phyloP scores from a whole-genome alignment of 1,140 invertebrate species.

The Mercenaria mercenaria region DNA sequence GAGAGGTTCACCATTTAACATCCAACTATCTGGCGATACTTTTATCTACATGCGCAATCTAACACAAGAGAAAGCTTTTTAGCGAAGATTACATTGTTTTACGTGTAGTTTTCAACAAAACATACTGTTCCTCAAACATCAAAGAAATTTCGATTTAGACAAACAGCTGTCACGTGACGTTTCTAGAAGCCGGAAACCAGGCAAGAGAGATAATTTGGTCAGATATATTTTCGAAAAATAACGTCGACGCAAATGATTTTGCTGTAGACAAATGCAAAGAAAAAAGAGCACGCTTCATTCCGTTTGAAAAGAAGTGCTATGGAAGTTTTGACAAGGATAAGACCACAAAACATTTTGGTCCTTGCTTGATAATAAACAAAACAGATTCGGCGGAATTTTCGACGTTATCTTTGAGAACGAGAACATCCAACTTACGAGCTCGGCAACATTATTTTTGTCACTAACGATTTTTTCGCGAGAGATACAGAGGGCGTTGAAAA shows the following conservation, averaged over 20 bases:
- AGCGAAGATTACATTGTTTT: not conserved
- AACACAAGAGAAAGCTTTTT: not conserved
- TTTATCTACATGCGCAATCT: too few species aligned
- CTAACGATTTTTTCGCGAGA: conserved; percentile 57
- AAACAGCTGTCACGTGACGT: not conserved
- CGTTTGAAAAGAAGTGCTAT: conserved; percentile 27
- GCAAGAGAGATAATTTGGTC: not conserved
- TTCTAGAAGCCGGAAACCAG: not conserved
- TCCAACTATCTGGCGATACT: too few species aligned
- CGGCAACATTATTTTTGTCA: conserved; percentile 51
- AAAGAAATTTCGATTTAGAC: not conserved
- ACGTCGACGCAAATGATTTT: conserved; percentile 24
- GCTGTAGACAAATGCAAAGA: not conserved
- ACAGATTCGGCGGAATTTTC: conserved; percentile 51
- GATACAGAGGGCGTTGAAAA: conserved; percentile 35
- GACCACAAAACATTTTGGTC: conserved; percentile 29
- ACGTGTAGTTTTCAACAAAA: not conserved
- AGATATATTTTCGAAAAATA: not conserved
- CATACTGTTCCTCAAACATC: not conserved
- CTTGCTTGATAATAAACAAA: conserved; percentile 57
- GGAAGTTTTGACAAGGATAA: conserved; percentile 40
- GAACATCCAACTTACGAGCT: not conserved
- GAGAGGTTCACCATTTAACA: too few species aligned
- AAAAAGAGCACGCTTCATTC: not conserved
- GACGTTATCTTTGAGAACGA: conserved; percentile 48